Evolutionary conservation across 2,797 vertebrate genomes (phyloP).

Genomic region (Dendrocincla fuliginosa): DNA sequence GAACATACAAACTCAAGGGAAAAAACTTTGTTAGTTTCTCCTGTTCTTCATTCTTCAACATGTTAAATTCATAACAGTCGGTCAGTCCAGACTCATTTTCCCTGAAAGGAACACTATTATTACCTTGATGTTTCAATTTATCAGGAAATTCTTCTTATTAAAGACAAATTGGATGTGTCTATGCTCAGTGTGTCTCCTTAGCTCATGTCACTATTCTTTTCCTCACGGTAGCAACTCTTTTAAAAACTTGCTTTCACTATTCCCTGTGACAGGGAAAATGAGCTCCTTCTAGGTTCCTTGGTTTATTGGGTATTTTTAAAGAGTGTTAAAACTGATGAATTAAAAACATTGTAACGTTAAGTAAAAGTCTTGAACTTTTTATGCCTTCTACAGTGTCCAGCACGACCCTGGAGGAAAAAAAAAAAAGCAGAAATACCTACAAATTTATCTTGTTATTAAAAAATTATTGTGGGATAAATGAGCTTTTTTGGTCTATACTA

Average conservation of each 20-base stretch:
- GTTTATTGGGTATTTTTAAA: conserved; percentile 44
- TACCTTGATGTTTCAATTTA: conserved; percentile 31
- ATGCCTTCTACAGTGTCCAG: background rate
- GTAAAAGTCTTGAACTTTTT: background rate
- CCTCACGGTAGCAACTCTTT: conserved; percentile 10
- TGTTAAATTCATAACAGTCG: too few relatives aligned
- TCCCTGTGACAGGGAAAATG: conserved; percentile 30
- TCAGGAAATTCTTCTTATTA: background rate
- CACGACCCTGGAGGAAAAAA: background rate
- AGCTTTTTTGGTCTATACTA: background rate
- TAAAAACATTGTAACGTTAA: background rate
- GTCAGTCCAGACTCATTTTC: background rate
- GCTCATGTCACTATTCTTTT: conserved; percentile 3
- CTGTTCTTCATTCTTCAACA: too few relatives aligned
- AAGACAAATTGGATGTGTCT: background rate
- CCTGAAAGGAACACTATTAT: background rate
- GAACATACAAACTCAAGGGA: too few relatives aligned
- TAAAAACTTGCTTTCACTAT: conserved; percentile 2
- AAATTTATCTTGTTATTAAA: background rate
- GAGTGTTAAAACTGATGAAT: background rate
- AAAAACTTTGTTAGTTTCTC: too few relatives aligned
- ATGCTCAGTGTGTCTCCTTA: background rate
- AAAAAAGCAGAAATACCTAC: background rate
- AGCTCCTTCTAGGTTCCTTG: background rate
- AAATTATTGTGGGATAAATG: background rate